Evolutionary conservation across 2,797 vertebrate genomes (phyloP), one percentile per base, ranked within the genome.

Genomic region (Stomatorhinus walkeri): DNA sequence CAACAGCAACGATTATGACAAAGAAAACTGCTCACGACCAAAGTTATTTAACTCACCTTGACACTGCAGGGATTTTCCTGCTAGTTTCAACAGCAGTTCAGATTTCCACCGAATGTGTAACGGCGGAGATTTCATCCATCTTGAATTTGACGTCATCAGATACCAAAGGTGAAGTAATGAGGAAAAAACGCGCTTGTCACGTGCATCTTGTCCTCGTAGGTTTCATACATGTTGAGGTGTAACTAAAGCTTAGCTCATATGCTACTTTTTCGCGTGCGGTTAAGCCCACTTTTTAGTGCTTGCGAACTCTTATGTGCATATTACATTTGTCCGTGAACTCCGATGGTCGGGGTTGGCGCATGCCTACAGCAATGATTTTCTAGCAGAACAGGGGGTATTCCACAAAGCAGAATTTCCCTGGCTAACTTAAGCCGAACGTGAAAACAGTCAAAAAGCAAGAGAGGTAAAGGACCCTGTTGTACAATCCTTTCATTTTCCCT

Each of bases 91-190:
- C 91, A 92, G 94, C 95, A 95, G 91, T 93, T 97, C 95, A 97
- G 91, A 95, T 95, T 96, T 96, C 95, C 94, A 95, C 96, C 91
- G 96, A 93, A 96, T 96, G 95, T 96, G 95, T 95, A 94, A 95
- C 96, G 93, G 96, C 96, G 96, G 98, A 98, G 97, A 99, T 98
- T 98, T 97, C 98, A 99, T 99, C 97, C 98, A 99, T 99, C 97
- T 99, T 99, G 98, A 98, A 97, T 99, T 98, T 99, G 98, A 99
- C 98, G 98, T 99, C 98, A 99, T 98, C 97, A 96, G 97, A 97
- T 97, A 98, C 96, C 94, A 97, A 96, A 94, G 97, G 99, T 99
- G 98, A 99, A 96, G 97, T 99, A 97, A 99, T 98, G 96, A 28
- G 96, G 95, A 95, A 93, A 93, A 95, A 96, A 91, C 95, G 96